phyloP scores from a whole-genome alignment of 2,797 vertebrate species.

The Labeo calbasu region DNA sequence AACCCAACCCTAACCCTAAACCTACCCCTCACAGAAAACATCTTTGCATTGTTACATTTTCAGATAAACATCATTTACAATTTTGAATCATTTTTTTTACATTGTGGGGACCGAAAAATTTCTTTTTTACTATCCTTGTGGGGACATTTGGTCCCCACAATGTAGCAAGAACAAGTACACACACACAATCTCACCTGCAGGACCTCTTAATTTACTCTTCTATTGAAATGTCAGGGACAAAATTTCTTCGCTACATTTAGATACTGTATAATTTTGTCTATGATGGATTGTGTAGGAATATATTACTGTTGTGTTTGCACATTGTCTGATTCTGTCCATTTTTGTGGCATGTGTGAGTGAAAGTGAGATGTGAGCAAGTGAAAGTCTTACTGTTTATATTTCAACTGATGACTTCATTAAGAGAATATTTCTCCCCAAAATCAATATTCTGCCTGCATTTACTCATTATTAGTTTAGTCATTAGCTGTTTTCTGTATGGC shows the following conservation, averaged over 20 bases:
- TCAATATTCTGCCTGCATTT: not conserved
- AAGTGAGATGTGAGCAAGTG: conserved; percentile 69
- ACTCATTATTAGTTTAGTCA: not conserved
- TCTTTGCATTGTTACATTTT: no score
- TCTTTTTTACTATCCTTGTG: no score
- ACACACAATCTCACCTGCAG: conserved; percentile 40
- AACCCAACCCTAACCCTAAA: no score
- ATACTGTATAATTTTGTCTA: conserved; percentile 18
- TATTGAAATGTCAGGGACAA: conserved; percentile 51
- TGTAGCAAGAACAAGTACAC: conserved; percentile 41
- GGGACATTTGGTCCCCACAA: no score
- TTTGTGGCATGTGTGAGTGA: conserved; percentile 43
- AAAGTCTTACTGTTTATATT: conserved; percentile 74
- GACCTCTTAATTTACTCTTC: conserved; percentile 53
- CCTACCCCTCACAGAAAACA: no score
- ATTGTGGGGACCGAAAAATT: no score
- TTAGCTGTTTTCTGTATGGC: not conserved
- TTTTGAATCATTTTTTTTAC: no score
- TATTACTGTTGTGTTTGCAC: not conserved
- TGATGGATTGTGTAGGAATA: not conserved
- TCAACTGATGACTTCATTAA: conserved; percentile 60
- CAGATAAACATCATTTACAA: no score
- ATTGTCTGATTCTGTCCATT: conserved; percentile 33
- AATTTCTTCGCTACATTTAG: conserved; percentile 34
- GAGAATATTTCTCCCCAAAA: not conserved